These are phyloP conservation scores for Epinotia nisella DNA, from an alignment of 2,888 invertebrate species.

Conservation along the genomic window DNA sequence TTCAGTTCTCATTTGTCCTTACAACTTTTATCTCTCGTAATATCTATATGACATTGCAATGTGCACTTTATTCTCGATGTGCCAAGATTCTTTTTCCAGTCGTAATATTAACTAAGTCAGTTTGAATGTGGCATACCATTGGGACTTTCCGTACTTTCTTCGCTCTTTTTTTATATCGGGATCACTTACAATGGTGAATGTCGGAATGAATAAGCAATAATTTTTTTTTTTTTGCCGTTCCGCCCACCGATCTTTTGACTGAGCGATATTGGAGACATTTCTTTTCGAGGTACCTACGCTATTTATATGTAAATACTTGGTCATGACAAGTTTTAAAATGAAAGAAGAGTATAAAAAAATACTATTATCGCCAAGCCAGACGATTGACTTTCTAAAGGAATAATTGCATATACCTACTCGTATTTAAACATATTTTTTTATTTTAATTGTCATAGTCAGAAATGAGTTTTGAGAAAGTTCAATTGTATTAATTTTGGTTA, in stretches of 20 bases:
- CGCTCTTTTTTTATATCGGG: constrained; percentile 42
- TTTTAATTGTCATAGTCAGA: too few species aligned
- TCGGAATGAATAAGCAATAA: constrained; percentile 55
- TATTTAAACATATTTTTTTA: too few species aligned
- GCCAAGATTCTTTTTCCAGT: background rate
- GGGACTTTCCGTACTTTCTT: constrained; percentile 49
- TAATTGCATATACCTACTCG: background rate
- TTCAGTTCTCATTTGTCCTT: constrained; percentile 44
- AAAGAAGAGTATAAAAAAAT: background rate
- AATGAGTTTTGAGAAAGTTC: background rate
- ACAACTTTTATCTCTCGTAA: constrained; percentile 3
- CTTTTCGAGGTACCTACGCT: constrained; percentile 16
- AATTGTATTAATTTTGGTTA: background rate
- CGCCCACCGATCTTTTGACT: constrained; percentile 51
- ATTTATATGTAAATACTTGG: constrained; percentile 29
- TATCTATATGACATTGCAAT: background rate
- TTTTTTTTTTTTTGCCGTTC: constrained; percentile 50
- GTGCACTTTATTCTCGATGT: background rate
- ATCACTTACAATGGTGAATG: constrained; percentile 52
- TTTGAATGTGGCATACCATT: constrained; percentile 15
- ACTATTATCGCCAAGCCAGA: background rate
- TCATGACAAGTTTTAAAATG: constrained; percentile 3
- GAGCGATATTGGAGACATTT: constrained; percentile 35
- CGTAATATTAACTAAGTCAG: background rate
- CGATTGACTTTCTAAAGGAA: background rate